A percentile compares a stretch with the other conserved stretches of the same genome.
phyloP scores from a whole-genome alignment of 2,113 vertebrate genomes.

The Microtus montanus region DNA sequence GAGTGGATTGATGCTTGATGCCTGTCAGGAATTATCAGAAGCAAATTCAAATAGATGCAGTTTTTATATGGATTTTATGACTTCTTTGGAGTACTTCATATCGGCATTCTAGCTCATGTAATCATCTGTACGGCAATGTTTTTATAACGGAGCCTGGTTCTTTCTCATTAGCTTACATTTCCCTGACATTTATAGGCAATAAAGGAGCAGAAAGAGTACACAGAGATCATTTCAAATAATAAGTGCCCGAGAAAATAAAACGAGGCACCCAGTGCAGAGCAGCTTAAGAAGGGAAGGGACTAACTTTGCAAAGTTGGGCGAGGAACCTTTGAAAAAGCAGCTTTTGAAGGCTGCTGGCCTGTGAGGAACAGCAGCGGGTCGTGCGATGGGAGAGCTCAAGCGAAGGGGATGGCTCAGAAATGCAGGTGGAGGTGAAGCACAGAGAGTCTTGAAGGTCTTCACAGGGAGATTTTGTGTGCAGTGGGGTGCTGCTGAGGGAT shows the following conservation, averaged over 20 bases:
- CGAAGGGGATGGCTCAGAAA: background rate
- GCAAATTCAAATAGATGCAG: background rate
- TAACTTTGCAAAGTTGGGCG: background rate
- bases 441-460: background rate
- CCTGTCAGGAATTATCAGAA: background rate
- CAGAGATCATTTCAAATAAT: background rate
- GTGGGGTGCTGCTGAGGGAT: background rate
- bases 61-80: background rate
- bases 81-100: conserved; percentile 58
- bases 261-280: background rate
- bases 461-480: background rate
- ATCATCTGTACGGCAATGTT: background rate
- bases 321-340: background rate
- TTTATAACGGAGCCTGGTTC: background rate
- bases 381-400: background rate
- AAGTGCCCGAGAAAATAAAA: conserved; percentile 21
- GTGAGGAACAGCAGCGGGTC: background rate
- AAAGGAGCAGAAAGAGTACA: background rate
- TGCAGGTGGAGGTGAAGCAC: no score
- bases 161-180: conserved; percentile 15
- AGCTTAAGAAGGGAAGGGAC: background rate
- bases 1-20: background rate
- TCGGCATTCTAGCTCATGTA: conserved; percentile 65
- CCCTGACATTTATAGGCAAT: background rate
- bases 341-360: background rate